Evolutionary conservation across 2,797 vertebrate species (phyloP), one percentile per base, ranked within the genome.

Genomic region (Sebastes hopkinsi): DNA sequence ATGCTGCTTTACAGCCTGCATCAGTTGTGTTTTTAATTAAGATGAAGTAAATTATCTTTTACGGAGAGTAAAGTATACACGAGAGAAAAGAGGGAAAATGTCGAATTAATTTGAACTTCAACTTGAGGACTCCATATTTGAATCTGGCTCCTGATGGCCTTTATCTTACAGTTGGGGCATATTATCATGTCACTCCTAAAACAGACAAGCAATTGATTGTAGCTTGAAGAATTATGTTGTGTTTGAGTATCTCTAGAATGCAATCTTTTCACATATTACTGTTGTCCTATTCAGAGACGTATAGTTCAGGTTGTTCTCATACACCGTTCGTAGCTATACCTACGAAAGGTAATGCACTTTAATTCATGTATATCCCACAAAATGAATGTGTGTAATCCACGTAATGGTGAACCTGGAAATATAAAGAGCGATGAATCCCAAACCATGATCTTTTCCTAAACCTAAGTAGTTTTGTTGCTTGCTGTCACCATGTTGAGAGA

Each of bases 21-120:
- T 32, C 23, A 54, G 38, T 12, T 38, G 16, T 54, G n/a, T 56
- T 38, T 75, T 81, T 70, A 59, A 72, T 75, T 72, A 36, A 76
- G 68, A 76, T 71, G 27, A 68, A 71, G 55, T 12, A 20, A 6
- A 18, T 13, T 2, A 29, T 59, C 14, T 56, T 52, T 72, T 38
- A 13, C 36, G 8, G 27, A 32, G 29, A 14, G 3, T 30, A 2
- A 54, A 62, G 18, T 34, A 1, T 20, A n/a, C 25, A 22, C 42
- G 18, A 46, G 14, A 78, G 14, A 62, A 66, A 46, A 18, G 20
- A 25, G 16, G 20, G 11, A 2, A 16, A 36, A 50, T 30, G 3
- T 52, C 23, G 3, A 67, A 52, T 69, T 13, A 3, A 67, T 71
- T 25, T 34, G 3, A 77, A 71, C 22, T n/a, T 38, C 4, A 54